phyloP scores from a whole-genome alignment of 2,113 vertebrate genomes.

The Dascyllus trimaculatus region DNA sequence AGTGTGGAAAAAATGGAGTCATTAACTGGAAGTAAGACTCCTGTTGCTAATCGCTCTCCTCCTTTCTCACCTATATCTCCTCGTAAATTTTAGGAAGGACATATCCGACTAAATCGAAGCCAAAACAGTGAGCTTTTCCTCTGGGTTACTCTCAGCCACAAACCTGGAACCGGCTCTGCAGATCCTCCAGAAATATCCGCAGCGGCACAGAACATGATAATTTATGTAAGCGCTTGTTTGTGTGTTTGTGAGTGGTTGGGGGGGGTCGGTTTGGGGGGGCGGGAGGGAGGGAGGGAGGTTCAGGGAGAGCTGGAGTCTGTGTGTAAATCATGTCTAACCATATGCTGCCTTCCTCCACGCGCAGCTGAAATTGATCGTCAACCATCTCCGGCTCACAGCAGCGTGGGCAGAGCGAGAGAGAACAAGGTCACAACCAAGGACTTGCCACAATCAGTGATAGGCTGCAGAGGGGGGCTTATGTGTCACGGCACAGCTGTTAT shows the following conservation, averaged over 20 bases:
- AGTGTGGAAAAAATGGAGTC: too few relatives aligned
- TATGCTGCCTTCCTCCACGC: slow-evolving; percentile 59
- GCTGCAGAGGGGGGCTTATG: slow-evolving; percentile 61
- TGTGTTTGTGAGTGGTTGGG: slow-evolving; percentile 45
- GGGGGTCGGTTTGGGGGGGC: background rate
- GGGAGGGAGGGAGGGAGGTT: too few relatives aligned
- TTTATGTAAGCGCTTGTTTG: slow-evolving; percentile 72
- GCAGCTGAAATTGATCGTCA: slow-evolving; percentile 74
- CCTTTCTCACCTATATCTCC: too few relatives aligned
- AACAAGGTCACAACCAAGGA: slow-evolving; percentile 81
- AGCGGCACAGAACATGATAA: slow-evolving; percentile 55
- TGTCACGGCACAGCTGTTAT: slow-evolving; percentile 73
- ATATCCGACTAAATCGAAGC: too few relatives aligned
- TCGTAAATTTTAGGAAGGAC: too few relatives aligned
- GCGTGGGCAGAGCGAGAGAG: slow-evolving; percentile 59
- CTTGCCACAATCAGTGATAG: slow-evolving; percentile 73
- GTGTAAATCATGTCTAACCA: slow-evolving; percentile 75
- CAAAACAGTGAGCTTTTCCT: too few relatives aligned
- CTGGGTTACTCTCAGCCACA: background rate
- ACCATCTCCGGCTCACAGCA: slow-evolving; percentile 60
- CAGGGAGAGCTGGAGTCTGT: slow-evolving; percentile 46
- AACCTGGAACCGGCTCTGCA: slow-evolving; percentile 7
- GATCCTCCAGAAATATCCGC: slow-evolving; percentile 30
- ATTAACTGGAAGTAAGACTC: too few relatives aligned
- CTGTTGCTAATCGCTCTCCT: too few relatives aligned